Evolutionary conservation across 2,113 vertebrate species (phyloP), one percentile per base, ranked within the genome.

Genomic region (Petrocephalus zakoni): DNA sequence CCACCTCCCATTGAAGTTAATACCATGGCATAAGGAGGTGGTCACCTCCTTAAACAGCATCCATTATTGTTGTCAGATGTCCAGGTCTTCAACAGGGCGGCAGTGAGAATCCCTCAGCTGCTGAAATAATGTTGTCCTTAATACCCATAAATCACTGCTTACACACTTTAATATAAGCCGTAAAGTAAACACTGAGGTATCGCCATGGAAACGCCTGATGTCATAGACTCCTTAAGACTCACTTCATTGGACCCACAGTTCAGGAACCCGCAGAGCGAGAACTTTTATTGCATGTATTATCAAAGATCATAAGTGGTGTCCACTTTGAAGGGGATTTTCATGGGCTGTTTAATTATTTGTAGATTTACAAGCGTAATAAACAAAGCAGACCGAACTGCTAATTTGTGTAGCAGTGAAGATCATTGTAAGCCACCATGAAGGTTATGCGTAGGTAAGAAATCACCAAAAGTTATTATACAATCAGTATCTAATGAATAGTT

Each of bases 281-380:
- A 86, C 25, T 5, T 86, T 34, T 29, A 56, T 34, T 29, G 25
- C 7, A 5, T 86, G 47, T 37, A 56, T 29, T 56, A 37, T 86
- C 1, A 56, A 55, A 52, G 84, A 56, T 86, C 34, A 56, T 56
- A 56, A 56, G 4, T 15, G 82, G 10, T 25, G 82, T 85, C 46
- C 49, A 85, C 21, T 52, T 51, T 29, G 13, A 47, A 49, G 42
- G 51, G 47, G 82, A 51, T 49, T 51, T 52, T 85, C 22, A 85
- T 52, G 82, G 8, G 2, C 92, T 90, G 89, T 93, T 94, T 92
- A 93, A 94, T 95, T 93, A 94, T 94, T 92, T 93, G 91, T 91
- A 84, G 90, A 78, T 37, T 90, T 89, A 91, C 91, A 90, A 58
- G 22, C 15, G 19, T 8, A 92, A 92, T 53, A 86, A 89, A 90